Evolutionary conservation across 2,888 invertebrate genomes (phyloP).

Genomic region (Mylabris sibirica): DNA sequence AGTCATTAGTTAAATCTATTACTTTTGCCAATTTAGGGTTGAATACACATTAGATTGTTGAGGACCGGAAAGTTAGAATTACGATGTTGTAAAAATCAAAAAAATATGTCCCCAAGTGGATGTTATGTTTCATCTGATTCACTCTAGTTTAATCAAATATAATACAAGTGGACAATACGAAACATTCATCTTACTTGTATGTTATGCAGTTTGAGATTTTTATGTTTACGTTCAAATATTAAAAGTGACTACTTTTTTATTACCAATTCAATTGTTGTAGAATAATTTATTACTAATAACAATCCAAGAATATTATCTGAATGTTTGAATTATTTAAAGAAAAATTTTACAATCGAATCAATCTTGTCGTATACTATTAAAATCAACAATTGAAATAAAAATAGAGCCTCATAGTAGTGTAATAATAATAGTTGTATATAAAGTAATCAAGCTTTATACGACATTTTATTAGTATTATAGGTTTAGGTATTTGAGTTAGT

Average conservation of each 20-base stretch:
- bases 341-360: neutral
- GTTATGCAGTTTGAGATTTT: neutral
- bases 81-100: slow-evolving; percentile 4
- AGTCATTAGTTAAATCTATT: slow-evolving; percentile 24
- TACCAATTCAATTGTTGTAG: neutral
- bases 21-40: slow-evolving; percentile 14
- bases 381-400: neutral
- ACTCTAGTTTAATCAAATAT: neutral
- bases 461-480: slow-evolving; percentile 39
- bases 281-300: slow-evolving; percentile 1
- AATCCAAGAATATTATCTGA: too few species aligned
- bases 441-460: slow-evolving; percentile 29
- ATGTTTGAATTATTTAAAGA: neutral
- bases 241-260: neutral
- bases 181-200: neutral
- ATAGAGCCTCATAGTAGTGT: neutral
- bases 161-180: slow-evolving; percentile 9
- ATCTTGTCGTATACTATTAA: too few species aligned
- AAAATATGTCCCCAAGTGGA: neutral
- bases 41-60: slow-evolving; percentile 5
- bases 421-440: neutral
- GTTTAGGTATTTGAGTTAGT: slow-evolving; percentile 37
- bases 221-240: slow-evolving; percentile 1
- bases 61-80: neutral
- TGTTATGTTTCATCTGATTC: neutral